phyloP scores from a whole-genome alignment of 2,113 vertebrate species.

The Ailurus styani region DNA sequence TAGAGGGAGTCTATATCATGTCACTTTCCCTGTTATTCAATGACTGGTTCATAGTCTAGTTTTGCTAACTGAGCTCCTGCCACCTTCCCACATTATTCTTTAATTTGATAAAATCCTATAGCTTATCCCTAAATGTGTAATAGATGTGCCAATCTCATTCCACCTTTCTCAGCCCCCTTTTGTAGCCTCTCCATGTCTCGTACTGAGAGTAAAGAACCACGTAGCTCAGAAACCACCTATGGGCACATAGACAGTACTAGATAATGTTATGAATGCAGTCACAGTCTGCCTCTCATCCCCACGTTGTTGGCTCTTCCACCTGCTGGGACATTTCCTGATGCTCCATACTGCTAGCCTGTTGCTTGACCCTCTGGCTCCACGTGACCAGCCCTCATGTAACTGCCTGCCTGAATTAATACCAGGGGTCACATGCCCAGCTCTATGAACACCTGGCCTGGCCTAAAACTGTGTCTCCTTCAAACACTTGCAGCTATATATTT shows the following conservation, averaged over 20 bases:
- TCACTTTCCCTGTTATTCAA: neutral
- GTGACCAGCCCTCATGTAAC: too few relatives aligned
- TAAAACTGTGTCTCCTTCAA: neutral
- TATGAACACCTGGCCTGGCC: neutral
- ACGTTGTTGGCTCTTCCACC: neutral
- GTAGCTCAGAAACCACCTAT: neutral
- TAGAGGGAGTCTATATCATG: neutral
- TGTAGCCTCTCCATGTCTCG: neutral
- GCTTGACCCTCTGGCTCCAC: neutral
- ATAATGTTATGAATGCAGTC: neutral
- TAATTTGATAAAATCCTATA: neutral
- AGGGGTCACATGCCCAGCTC: too few relatives aligned
- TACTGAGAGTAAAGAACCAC: neutral
- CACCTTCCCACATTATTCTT: neutral
- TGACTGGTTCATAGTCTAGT: neutral
- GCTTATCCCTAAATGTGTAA: neutral
- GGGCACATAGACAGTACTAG: neutral
- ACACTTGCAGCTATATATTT: neutral
- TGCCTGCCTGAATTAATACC: neutral
- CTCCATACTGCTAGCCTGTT: neutral
- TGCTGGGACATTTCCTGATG: neutral
- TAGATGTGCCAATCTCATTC: neutral
- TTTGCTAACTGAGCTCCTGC: neutral
- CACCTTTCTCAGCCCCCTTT: neutral
- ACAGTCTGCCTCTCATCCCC: neutral